A percentile compares a stretch with the other conserved stretches of the same genome.
Conservation (phyloP, 2,797 vertebrate species). For the Mormyrus proboscirostris region DNA sequence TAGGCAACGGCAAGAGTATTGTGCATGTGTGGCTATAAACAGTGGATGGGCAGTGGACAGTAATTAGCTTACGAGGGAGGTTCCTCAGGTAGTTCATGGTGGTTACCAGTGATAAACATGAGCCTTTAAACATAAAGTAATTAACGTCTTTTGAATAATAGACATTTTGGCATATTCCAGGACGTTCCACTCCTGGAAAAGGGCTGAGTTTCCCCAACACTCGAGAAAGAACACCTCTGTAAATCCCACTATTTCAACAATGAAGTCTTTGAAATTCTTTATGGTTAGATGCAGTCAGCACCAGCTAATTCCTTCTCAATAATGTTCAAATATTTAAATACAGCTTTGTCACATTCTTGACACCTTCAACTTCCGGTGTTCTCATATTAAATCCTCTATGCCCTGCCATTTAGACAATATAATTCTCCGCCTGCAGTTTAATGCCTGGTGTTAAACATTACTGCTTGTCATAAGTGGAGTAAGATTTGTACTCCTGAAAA, state of each 20-base stretch:
- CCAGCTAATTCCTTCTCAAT: neutral
- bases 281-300: neutral
- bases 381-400: neutral
- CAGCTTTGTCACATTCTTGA: neutral
- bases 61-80: neutral
- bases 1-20: neutral
- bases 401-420: neutral
- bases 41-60: neutral
- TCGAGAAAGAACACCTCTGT: neutral
- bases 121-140: neutral
- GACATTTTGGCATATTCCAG: neutral
- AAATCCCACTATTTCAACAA: neutral
- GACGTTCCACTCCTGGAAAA: neutral
- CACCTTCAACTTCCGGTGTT: neutral
- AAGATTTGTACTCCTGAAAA: neutral
- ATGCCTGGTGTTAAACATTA: neutral
- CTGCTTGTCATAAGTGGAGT: neutral
- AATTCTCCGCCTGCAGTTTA: neutral
- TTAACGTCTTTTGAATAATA: neutral
- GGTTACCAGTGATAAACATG: neutral
- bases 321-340: slow-evolving; percentile 4
- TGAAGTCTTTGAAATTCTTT: neutral
- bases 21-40: neutral
- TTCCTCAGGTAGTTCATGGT: no score
- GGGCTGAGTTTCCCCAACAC: neutral